These are phyloP conservation scores for Scartelaos histophorus DNA, from an alignment of 2,113 vertebrate species.

Conservation along the genomic window DNA sequence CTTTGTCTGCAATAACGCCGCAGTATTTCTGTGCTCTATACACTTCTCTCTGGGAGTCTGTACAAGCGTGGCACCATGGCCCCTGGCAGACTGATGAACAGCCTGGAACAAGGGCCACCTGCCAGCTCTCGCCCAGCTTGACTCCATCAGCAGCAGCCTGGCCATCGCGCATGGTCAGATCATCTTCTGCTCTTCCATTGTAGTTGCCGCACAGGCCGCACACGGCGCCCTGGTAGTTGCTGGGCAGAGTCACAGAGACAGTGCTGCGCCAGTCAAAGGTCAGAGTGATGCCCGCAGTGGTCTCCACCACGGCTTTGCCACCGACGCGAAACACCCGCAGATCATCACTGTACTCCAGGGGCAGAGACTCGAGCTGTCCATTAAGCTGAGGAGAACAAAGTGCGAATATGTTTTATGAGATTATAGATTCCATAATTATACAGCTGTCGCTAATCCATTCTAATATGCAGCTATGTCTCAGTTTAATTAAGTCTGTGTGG, in stretches of 20 bases:
- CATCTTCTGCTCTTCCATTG: constrained; percentile 57
- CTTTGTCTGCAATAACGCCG: constrained; percentile 63
- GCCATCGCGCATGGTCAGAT: constrained; percentile 52
- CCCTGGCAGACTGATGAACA: constrained; percentile 60
- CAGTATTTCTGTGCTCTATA: constrained; percentile 52
- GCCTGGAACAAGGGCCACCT: constrained; percentile 32
- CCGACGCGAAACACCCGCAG: constrained; percentile 54
- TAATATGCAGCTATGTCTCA: constrained; percentile 58
- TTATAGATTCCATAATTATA: constrained; percentile 61
- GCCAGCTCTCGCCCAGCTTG: constrained; percentile 62
- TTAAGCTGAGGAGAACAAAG: constrained; percentile 48
- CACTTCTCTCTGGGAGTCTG: constrained; percentile 37
- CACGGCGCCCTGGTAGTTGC: constrained; percentile 50
- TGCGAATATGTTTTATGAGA: constrained; percentile 47
- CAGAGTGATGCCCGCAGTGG: constrained; percentile 63
- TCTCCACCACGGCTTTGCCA: constrained; percentile 54
- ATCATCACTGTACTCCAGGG: constrained; percentile 51
- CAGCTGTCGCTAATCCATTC: constrained; percentile 54
- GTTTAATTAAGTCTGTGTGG: constrained; percentile 55
- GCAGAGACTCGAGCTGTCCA: constrained; percentile 57
- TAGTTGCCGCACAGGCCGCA: constrained; percentile 72
- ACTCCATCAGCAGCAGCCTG: constrained; percentile 18
- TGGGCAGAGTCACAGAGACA: constrained; percentile 51
- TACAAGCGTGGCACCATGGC: constrained; percentile 46
- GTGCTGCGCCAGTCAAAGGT: constrained; percentile 66